Base-by-base conservation (phyloP, 2,113 vertebrate species). In the Calidris pugnax region DNA sequence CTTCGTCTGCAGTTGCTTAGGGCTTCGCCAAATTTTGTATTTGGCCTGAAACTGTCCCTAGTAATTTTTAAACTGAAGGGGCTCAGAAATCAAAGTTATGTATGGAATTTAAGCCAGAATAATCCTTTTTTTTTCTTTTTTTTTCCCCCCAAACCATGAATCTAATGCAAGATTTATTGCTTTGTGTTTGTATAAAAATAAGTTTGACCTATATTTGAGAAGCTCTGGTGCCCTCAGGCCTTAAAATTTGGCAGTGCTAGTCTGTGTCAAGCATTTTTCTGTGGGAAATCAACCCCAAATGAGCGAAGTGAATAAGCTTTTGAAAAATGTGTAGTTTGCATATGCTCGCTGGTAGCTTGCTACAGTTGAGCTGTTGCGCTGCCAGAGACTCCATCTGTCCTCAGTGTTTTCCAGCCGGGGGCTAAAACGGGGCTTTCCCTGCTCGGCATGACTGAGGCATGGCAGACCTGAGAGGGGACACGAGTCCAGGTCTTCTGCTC, bases 311-410 rank as follows among this genome's bases (percentile, higher is more conserved):
- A 90, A 89, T 92, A 95, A 4, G 11, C 56, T 53, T 81, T 81
- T 64, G 43, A 78, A 72, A 95, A 90, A 68, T 20, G 28, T 21
- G 51, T 82, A 20, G 35, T 63, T 97, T 93, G 84, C 76, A 59
- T 95, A 86, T 95, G 89, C 69, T 92, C 1, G 1, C 53, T 92
- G 91, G 72, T 95, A 72, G 43, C 84, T 92, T 75, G 76, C 60
- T 96, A 12, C 69, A 81, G 76, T 86, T 91, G 77, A 94, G 93
- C 80, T 92, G 73, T 86, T 95, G 86, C 2, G 9, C 72, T 95
- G 95, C 85, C 95, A 93, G 89, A 75, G 73, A 85, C 73, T 96
- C 93, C 93, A 87, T 95, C 91, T 95, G 94, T 92, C 89, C 81
- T 85, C 56, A 60, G 60, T 68, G 69, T 51, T 91, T 95, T 92